Evolutionary conservation across 2,888 invertebrate species (phyloP), one percentile per base, ranked within the genome.

Genomic region (Leptopilina syphax): DNA sequence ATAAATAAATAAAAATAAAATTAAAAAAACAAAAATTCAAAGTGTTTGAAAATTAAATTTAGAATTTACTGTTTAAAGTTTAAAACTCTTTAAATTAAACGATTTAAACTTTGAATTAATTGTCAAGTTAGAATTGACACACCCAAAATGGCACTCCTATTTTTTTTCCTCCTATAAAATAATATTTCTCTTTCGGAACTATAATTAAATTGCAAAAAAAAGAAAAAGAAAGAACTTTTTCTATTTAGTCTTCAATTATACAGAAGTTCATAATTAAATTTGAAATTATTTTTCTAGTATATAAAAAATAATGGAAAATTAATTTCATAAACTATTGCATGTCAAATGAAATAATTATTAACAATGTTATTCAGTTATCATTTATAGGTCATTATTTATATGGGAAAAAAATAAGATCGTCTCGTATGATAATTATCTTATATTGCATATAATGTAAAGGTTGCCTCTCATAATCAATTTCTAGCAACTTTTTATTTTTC

Each of bases 381-480:
- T 34, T 34, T 44, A 10, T 68, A 68, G 68, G 68, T 18, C 47
- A 68, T 24, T 68, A 68, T 68, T 18, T 47, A 18, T 47, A 18
- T 44, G 34, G 34, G 2, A 68, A 47, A 5, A 67, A 67, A 44
- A 67, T 57, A 57, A n/a, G n/a, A n/a, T n/a, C 57, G 12, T n/a
- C 4, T 12, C 57, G n/a, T 10, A 13, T 13, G 57, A 57, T 57
- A 57, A 10, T 44, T 44, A 44, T 60, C n/a, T 60, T 60, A 60
- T n/a, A 5, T 1, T 18, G n/a, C 12, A 34, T 34, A 34, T 34
- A 34, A 34, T n/a, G 44, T 44, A 44, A 44, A 44, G 44, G 44
- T 44, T 44, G 44, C 44, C 44, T 8, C 6, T 7, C 8, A 8
- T 44, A 44, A 44, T 44, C 44, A 44, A 44, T 44, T 44, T 44